A percentile compares a stretch with the other conserved stretches of the same genome.
Conservation (phyloP, 2,113 vertebrate species). For the Oncorhynchus nerka region DNA sequence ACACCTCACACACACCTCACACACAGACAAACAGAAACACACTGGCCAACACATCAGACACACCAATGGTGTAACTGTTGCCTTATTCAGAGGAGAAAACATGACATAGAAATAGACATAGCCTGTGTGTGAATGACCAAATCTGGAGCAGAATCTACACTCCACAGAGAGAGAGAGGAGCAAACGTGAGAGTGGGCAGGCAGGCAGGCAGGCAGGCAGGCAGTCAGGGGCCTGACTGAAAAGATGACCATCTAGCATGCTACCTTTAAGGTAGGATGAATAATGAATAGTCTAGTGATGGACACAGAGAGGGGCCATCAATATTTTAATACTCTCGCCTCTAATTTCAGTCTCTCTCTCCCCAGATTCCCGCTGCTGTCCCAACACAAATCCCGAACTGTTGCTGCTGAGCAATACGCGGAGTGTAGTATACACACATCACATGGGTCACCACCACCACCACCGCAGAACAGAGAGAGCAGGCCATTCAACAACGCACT, state of each 20-base stretch:
- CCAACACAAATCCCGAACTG: constrained; percentile 51
- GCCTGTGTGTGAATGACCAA: constrained; percentile 32
- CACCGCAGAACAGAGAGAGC: background rate
- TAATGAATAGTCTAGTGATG: constrained; percentile 86
- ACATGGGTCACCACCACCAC: background rate
- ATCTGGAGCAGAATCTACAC: constrained; percentile 11
- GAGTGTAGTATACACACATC: background rate
- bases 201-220: too few species aligned
- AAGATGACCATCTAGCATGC: constrained; percentile 74
- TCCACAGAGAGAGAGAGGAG: constrained; percentile 39
- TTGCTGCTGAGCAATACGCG: constrained; percentile 33
- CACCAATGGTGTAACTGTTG: constrained; percentile 5
- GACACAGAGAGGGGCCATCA: constrained; percentile 86
- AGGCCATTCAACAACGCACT: constrained; percentile 2
- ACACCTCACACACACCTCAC: background rate
- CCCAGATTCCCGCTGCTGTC: constrained; percentile 50
- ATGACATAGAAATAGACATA: constrained; percentile 15
- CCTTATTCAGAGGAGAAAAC: constrained; percentile 18
- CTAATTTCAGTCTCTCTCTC: constrained; percentile 68
- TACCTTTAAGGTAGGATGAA: constrained; percentile 91
- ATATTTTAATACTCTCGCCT: constrained; percentile 80
- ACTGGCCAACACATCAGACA: background rate
- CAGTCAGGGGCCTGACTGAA: constrained; percentile 65
- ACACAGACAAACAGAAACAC: background rate
- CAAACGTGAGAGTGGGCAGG: constrained; percentile 68